Evolutionary conservation across 2,797 vertebrate species (phyloP).

Genomic region (Oreortyx pictus): DNA sequence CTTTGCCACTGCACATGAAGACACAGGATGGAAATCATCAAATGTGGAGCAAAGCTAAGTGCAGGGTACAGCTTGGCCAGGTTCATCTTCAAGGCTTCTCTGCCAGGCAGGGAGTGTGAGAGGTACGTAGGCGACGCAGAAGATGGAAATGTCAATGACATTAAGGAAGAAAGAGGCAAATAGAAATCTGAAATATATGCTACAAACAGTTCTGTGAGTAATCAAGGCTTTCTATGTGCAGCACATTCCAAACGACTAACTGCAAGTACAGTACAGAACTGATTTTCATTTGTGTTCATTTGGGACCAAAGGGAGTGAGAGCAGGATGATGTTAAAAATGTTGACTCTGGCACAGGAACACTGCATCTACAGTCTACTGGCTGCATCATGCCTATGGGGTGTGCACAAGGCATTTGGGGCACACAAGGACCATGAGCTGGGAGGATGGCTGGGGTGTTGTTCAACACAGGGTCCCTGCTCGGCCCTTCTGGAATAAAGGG

Average conservation of each 20-base stretch:
- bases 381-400: background rate
- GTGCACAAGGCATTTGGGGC: background rate
- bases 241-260: background rate
- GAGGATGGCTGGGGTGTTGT: background rate
- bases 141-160: background rate
- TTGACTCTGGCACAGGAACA: background rate
- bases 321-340: background rate
- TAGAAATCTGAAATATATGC: background rate
- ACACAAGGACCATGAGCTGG: background rate
- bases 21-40: background rate
- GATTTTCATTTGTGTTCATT: background rate
- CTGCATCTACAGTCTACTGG: background rate
- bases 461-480: background rate
- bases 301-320: background rate
- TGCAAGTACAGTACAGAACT: background rate
- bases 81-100: background rate
- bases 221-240: background rate
- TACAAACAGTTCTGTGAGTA: background rate
- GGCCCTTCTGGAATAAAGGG: background rate
- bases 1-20: background rate
- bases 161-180: background rate
- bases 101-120: background rate
- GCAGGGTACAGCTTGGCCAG: background rate
- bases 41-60: background rate
- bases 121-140: background rate